Percentiles rank a stretch among this genome's conserved stretches.
Evolutionary conservation across 2,797 vertebrate genomes (phyloP).

Genomic region (Hydrophis major): DNA sequence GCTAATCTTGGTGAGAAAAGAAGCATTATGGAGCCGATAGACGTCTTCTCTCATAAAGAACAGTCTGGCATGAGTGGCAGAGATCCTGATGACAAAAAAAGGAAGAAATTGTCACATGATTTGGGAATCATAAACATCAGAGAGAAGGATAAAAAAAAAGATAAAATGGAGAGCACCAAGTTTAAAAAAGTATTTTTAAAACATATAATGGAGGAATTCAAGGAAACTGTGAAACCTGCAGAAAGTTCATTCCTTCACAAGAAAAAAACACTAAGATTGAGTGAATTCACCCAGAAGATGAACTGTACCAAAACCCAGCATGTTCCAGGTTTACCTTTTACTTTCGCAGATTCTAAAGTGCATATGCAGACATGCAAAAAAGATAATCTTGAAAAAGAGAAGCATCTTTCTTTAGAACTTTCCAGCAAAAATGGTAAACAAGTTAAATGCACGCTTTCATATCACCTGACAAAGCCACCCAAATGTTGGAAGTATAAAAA

Average conservation of each 20-base stretch:
- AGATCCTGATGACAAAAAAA: slow-evolving; percentile 35
- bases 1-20: slow-evolving; percentile 50
- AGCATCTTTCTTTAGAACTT: slow-evolving; percentile 18
- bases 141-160: slow-evolving; percentile 52
- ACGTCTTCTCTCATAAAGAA: slow-evolving; percentile 21
- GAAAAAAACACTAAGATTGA: background rate
- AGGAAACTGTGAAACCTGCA: slow-evolving; percentile 13
- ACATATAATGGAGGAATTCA: slow-evolving; percentile 52
- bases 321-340: slow-evolving; percentile 9
- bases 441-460: slow-evolving; percentile 16
- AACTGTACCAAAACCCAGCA: slow-evolving; percentile 45
- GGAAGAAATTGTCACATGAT: slow-evolving; percentile 47
- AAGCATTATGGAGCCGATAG: slow-evolving; percentile 26
- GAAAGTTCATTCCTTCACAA: slow-evolving; percentile 27
- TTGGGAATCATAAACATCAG: slow-evolving; percentile 57
- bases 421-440: background rate
- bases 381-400: slow-evolving; percentile 30
- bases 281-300: background rate
- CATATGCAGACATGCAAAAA: slow-evolving; percentile 27
- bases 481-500: slow-evolving; percentile 1
- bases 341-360: slow-evolving; percentile 25
- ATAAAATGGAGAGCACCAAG: slow-evolving; percentile 46
- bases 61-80: slow-evolving; percentile 14
- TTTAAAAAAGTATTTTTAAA: slow-evolving; percentile 51
- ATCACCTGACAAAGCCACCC: accelerated